A percentile compares a stretch with the other conserved stretches of the same genome.
Conservation (phyloP, 2,888 invertebrate genomes). For the Diarsia mendica region DNA sequence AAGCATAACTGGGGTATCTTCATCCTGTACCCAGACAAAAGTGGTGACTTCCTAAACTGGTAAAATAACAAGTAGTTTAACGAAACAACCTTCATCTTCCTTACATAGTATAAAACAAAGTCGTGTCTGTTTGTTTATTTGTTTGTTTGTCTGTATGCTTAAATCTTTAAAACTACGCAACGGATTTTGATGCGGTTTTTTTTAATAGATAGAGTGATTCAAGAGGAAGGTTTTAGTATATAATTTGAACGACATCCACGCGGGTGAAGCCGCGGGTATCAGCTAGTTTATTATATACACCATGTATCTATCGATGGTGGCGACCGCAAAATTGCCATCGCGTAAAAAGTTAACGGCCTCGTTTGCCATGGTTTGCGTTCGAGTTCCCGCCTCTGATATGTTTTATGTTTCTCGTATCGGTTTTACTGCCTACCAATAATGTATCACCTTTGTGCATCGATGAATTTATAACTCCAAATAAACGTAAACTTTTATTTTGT, state of each 20-base stretch:
- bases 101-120: no score
- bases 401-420: slow-evolving; percentile 53
- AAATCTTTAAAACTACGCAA: no score
- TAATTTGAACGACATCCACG: no score
- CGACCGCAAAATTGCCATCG: slow-evolving; percentile 44
- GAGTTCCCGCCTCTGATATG: slow-evolving; percentile 35
- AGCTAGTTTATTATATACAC: no score
- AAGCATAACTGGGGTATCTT: slow-evolving; percentile 21
- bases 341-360: slow-evolving; percentile 61
- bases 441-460: slow-evolving; percentile 35
- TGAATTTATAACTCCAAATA: slow-evolving; percentile 35
- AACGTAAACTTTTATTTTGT: not conserved
- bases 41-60: not conserved
- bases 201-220: no score
- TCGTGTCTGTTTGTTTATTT: no score
- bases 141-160: no score
- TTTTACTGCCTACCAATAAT: slow-evolving; percentile 44
- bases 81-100: slow-evolving; percentile 33
- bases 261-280: no score
- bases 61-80: slow-evolving; percentile 24
- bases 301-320: slow-evolving; percentile 17
- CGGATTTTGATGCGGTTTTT: no score
- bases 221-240: no score
- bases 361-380: slow-evolving; percentile 46
- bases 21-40: not conserved